Base-by-base conservation (phyloP, 2,797 vertebrate genomes). In the Pitangus sulphuratus region DNA sequence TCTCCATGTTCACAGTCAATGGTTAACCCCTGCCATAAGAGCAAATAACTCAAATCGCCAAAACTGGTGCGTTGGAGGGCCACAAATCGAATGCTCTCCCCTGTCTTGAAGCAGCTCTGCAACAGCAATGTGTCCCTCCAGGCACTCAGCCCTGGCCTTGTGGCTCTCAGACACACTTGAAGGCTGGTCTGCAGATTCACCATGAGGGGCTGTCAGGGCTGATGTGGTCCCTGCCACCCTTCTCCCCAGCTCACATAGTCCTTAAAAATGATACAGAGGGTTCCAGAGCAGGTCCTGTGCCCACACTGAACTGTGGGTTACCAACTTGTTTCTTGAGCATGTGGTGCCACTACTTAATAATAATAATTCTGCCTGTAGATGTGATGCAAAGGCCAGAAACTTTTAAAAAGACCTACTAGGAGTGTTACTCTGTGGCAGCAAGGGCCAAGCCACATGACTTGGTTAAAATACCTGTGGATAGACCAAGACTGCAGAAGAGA, bases 381-480 rank as follows among this genome's bases (percentile, higher is more conserved):
- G 20, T 18, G 22, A 80, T 74, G 75, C 66, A 64, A 58, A 90
- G 21, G 4, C 14, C 50, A 77, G 35, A 44, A 75, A 18, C 2
- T 40, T 77, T 80, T 77, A 15, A 13, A 47, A 74, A 85, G 18
- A 33, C 5, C 8, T 33, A 2, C 12, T 44, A 3, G 21, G 24
- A 15, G 21, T 11, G 26, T 9, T 37, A 9, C 4, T 69, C 35
- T n/a, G 26, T 35, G 15, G n/a, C 61, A 74, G 25, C 13, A 44
- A 80, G 44, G 25, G 12, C 47, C 17, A 9, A 28, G 25, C 28
- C 56, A 50, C 1, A 1, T 0, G 0, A 16, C 15, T 65, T 77
- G 26, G 12, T 45, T 48, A 12, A 4, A 31, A 17, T 8, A 51
- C 3, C n/a, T 62, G 17, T 18, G n/a, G 16, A 18, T 48, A 71